A percentile compares a stretch with the other conserved stretches of the same genome.
phyloP scores from a whole-genome alignment of 2,888 invertebrate species.

The Drosophila rellima region DNA sequence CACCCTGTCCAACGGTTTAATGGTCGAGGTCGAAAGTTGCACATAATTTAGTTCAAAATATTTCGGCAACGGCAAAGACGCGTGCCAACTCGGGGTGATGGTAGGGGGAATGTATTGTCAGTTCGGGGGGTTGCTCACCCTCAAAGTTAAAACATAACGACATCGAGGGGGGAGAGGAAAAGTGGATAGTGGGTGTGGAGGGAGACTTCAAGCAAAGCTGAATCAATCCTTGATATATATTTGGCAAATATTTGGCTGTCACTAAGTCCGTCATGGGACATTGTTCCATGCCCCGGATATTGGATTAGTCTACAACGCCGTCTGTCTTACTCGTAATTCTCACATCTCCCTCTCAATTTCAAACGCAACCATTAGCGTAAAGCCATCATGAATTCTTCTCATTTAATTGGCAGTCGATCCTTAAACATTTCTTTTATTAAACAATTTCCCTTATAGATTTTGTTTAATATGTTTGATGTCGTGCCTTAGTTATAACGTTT shows the following conservation, averaged over 20 bases:
- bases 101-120: slow-evolving; percentile 1
- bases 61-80: slow-evolving; percentile 54
- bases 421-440: slow-evolving; percentile 60
- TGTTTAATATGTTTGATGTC: slow-evolving; percentile 7
- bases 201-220: background rate
- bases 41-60: slow-evolving; percentile 68
- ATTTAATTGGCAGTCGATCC: slow-evolving; percentile 63
- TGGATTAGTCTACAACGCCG: slow-evolving; percentile 49
- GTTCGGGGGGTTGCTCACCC: slow-evolving; percentile 16
- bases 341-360: background rate
- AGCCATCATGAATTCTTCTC: slow-evolving; percentile 2
- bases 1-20: slow-evolving; percentile 39
- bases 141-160: slow-evolving; percentile 62
- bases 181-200: background rate
- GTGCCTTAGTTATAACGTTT: slow-evolving; percentile 35
- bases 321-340: slow-evolving; percentile 22
- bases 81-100: slow-evolving; percentile 56
- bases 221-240: slow-evolving; percentile 68
- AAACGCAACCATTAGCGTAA: background rate
- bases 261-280: slow-evolving; percentile 52
- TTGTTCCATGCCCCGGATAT: slow-evolving; percentile 63
- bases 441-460: slow-evolving; percentile 28
- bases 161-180: slow-evolving; percentile 8
- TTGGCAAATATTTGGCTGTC: slow-evolving; percentile 76
- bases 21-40: slow-evolving; percentile 72